Base-by-base conservation (phyloP, 1,140 invertebrate genomes). In the Neodiprion fabricii region DNA sequence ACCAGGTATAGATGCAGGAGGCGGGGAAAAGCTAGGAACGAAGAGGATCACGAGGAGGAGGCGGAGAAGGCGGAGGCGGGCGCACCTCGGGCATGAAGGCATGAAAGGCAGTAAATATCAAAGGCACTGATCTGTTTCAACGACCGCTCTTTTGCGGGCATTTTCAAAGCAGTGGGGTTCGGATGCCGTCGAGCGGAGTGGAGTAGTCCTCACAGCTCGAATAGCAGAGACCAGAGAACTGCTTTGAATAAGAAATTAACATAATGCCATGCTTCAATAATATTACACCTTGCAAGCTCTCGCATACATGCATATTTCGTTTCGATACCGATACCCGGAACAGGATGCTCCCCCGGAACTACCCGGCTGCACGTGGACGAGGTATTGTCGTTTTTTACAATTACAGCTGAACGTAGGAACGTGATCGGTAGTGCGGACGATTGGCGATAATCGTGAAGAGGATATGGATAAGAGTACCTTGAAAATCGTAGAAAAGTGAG, bases 21-120 rank as follows among this genome's bases (percentile, higher is more conserved):
- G 28, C 28, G 28, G 53, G 53, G 11, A 61, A 61, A 61, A 40
- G 28, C 28, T 40, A 40, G 53, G 53, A 17, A 61, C 53, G 53
- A 61, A 17, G 53, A 61, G 53, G n/a, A 14, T 12, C 11, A 9
- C 11, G n/a, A 17, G n/a, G 11, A 17, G 53, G 53, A 17, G 28
- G 28, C 28, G 28, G 11, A 61, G 53, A 9, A 61, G 53, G 53
- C n/a, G 53, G 53, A 61, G 53, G 53, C 53, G 53, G 53, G n/a
- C 53, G 53, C 11, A 14, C 53, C 53, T 12, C 11, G n/a, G 53
- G 53, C 53, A 40, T 40, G 28, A 17, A 61, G 53, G 53, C 3
- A 61, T 61, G 53, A 61, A 61, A 61, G 53, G 53, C 53, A 61
- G 53, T 61, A 61, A 61, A 61, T 61, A 61, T 61, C 53, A 61